Evolutionary conservation across 1,140 invertebrate species (phyloP), one percentile per base, ranked within the genome.

Genomic region (Drosophila saltans): DNA sequence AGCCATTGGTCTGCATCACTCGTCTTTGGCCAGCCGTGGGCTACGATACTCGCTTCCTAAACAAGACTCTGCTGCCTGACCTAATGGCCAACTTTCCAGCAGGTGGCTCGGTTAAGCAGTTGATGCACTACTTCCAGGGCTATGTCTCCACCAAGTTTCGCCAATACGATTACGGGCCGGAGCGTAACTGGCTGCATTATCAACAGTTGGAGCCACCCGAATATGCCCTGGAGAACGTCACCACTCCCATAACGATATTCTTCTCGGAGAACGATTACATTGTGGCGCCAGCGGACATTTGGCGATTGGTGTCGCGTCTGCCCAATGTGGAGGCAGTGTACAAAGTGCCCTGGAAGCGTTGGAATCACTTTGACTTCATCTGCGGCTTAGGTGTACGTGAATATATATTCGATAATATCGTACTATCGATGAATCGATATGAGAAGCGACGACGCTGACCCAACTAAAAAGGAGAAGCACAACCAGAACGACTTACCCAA

Each of bases 291-390:
- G 91, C 94, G 92, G 95, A 97, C 81, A 94, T 96, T 1, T 91
- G 93, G 68, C 92, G 91, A 72, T 90, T 96, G 39, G 90, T 92
- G 0, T 70, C 70, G 8, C 84, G 91, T 1, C 57, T 92, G 45
- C 89, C 63, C 56, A 92, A 89, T 90, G 93, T 84, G 59, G 74
- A 82, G 28, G 84, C 88, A 6, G 77, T 84, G 7, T 92, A 92
- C 48, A 92, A 93, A 84, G 93, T 96, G 1, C 93, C 94, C 0
- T 93, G 94, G 66, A 92, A 93, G 48, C 92, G 94, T 24, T 97
- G 96, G 93, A 96, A 95, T 90, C 95, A 96, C 80, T 93, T 96
- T 76, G 96, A 96, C 91, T 96, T 96, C 92, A 94, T 95, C 69
- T 96, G 94, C 92, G 95, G 95, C 0, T 93, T 93, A 40, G 93